Base-by-base conservation (phyloP, 2,797 vertebrate genomes). In the Muraenolepis orangiensis region DNA sequence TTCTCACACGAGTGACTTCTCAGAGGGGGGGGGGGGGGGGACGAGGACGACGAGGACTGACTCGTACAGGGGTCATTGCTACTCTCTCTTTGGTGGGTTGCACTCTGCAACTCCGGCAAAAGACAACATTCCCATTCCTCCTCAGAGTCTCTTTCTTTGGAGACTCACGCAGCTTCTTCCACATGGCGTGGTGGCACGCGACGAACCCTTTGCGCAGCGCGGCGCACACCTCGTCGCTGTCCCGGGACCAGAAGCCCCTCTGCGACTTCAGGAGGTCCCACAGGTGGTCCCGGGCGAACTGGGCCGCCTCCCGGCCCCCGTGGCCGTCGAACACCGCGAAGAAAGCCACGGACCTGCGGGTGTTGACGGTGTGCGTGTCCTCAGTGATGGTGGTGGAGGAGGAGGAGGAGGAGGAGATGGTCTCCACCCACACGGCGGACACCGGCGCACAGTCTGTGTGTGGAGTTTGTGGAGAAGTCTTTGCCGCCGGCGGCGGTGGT, bases 181-280 rank as follows among this genome's bases (percentile, higher is more conserved):
- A 99, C 98, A 98, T 99, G 10, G 97, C 97, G 23, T 97, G 95
- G 84, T 99, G 98, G 87, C 97, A 98, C 71, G 96, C 96, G 72
- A 99, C 87, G 91, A 99, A 99, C 0, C 96, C 97, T 77, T 98
- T 98, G 74, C 96, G 94, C n/a, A 99, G 94, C 64, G 98, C 97
- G 1, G 94, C 92, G 69, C 96, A 96, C 70, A 99, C 97, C 80
- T 97, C 96, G n/a, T 91, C 89, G 78, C 96, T 94, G 75, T 98
- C 95, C 8, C 89, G 89, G 0, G 97, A 98, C 88, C 94, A 90
- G 81, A 96, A 96, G 0, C 95, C 94, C 34, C 94, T 93, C 88
- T 98, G 96, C 72, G 95, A 93, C 87, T 96, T 95, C 83, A 96
- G 90, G 78, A 95, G 90, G 23, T 89, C 93, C 96, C 96, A 98